Evolutionary conservation across 1,140 invertebrate species (phyloP).

Genomic region (Lithobius niger): DNA sequence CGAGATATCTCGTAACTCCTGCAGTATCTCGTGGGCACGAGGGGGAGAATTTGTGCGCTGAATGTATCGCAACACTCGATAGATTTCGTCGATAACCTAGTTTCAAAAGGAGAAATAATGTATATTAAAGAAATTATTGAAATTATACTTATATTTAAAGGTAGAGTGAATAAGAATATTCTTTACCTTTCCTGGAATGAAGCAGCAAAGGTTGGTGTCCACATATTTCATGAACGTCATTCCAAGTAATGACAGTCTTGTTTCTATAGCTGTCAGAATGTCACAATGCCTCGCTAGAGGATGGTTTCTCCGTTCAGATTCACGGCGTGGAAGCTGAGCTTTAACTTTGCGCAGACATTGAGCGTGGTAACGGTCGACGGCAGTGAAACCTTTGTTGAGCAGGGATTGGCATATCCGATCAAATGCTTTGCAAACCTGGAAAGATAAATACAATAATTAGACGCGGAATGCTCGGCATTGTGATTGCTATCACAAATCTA

Average conservation of each 20-base stretch:
- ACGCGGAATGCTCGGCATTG: too few relatives aligned
- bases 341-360: constrained; percentile 52
- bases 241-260: constrained; percentile 71
- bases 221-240: constrained; percentile 87
- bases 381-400: constrained; percentile 64
- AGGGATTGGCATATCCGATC: constrained; percentile 56
- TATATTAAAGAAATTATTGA: not conserved
- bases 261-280: constrained; percentile 78
- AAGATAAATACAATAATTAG: constrained; percentile 13
- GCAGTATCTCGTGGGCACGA: constrained; percentile 66
- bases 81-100: constrained; percentile 79
- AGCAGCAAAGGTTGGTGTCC: constrained; percentile 66
- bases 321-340: constrained; percentile 63
- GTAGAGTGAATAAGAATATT: not conserved
- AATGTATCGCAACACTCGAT: constrained; percentile 52
- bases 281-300: constrained; percentile 70
- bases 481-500: too few relatives aligned
- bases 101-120: constrained; percentile 14
- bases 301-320: constrained; percentile 75
- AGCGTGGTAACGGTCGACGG: constrained; percentile 60
- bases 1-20: constrained; percentile 78
- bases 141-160: not conserved
- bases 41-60: constrained; percentile 50
- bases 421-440: constrained; percentile 65
- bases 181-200: constrained; percentile 71